Conservation (phyloP, 2,797 vertebrate genomes). For the Poecilia gillii region DNA sequence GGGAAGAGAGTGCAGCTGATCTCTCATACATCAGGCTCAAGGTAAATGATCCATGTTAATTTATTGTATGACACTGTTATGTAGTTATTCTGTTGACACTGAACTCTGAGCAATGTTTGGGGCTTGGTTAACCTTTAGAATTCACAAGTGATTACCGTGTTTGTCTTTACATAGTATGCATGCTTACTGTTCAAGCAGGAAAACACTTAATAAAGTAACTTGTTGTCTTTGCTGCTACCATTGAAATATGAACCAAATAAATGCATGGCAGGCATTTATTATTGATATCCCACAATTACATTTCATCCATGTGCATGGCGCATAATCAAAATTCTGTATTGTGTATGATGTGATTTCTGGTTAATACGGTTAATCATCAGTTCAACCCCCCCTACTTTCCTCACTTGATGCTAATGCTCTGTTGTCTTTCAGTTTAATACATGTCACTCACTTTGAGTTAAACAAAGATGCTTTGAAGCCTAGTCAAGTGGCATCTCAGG, state of each 20-base stretch:
- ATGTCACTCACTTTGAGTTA: slow-evolving; percentile 68
- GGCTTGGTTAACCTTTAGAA: slow-evolving; percentile 23
- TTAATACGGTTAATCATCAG: slow-evolving; percentile 23
- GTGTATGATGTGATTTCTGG: slow-evolving; percentile 39
- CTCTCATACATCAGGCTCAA: slow-evolving; percentile 63
- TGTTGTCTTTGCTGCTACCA: slow-evolving; percentile 14
- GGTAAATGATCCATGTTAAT: slow-evolving; percentile 79
- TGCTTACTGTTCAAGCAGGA: slow-evolving; percentile 14
- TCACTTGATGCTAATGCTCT: slow-evolving; percentile 30
- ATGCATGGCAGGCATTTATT: not conserved
- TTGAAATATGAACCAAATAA: slow-evolving; percentile 18
- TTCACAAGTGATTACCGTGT: slow-evolving; percentile 23
- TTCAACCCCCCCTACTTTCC: slow-evolving; percentile 32
- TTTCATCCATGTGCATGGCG: not conserved
- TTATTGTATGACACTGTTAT: slow-evolving; percentile 56
- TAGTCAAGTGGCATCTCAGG: slow-evolving; percentile 51
- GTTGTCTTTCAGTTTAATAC: slow-evolving; percentile 56
- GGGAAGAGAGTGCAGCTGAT: slow-evolving; percentile 56
- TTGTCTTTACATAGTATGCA: slow-evolving; percentile 22
- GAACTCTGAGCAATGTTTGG: slow-evolving; percentile 24
- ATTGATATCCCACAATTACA: not conserved
- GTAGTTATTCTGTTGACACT: slow-evolving; percentile 46
- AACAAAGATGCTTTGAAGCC: slow-evolving; percentile 68
- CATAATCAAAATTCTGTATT: slow-evolving; percentile 15
- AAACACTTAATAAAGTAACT: slow-evolving; percentile 26